phyloP scores from a whole-genome alignment of 2,797 vertebrate species.

The Crenichthys baileyi region DNA sequence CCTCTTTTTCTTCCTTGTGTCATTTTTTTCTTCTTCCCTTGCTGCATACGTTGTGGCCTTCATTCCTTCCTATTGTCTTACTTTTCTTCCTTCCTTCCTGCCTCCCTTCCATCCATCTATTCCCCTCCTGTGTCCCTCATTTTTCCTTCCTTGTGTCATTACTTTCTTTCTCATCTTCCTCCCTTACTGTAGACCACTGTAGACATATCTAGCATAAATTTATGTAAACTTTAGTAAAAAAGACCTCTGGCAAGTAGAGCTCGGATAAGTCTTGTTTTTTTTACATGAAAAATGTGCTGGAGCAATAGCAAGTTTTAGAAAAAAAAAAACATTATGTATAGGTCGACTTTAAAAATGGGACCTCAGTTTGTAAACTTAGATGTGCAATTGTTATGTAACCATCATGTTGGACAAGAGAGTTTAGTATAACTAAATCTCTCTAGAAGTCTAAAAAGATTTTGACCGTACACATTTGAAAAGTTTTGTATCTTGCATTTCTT shows the following conservation, averaged over 20 bases:
- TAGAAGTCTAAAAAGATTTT: not conserved
- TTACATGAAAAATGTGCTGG: too few relatives aligned
- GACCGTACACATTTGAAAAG: not conserved
- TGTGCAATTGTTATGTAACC: not conserved
- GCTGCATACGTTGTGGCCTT: too few relatives aligned
- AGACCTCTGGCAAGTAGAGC: too few relatives aligned
- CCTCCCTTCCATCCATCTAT: too few relatives aligned
- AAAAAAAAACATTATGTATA: not conserved
- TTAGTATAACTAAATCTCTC: not conserved
- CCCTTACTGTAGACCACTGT: too few relatives aligned
- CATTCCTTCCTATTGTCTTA: not conserved
- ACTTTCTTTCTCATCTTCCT: too few relatives aligned
- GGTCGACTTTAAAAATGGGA: not conserved
- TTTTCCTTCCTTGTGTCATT: too few relatives aligned
- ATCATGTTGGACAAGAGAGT: not conserved
- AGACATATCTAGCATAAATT: too few relatives aligned
- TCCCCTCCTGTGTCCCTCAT: too few relatives aligned
- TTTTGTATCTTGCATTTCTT: not conserved
- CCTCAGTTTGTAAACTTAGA: not conserved
- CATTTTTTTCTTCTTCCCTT: too few relatives aligned
- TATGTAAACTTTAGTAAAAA: not conserved
- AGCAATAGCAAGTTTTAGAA: not conserved
- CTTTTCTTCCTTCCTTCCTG: not conserved
- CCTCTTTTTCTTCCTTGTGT: not conserved
- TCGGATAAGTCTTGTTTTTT: too few relatives aligned